A percentile compares a stretch with the other conserved stretches of the same genome.
Conservation (phyloP, 2,113 vertebrate species). For the Manacus vitellinus region DNA sequence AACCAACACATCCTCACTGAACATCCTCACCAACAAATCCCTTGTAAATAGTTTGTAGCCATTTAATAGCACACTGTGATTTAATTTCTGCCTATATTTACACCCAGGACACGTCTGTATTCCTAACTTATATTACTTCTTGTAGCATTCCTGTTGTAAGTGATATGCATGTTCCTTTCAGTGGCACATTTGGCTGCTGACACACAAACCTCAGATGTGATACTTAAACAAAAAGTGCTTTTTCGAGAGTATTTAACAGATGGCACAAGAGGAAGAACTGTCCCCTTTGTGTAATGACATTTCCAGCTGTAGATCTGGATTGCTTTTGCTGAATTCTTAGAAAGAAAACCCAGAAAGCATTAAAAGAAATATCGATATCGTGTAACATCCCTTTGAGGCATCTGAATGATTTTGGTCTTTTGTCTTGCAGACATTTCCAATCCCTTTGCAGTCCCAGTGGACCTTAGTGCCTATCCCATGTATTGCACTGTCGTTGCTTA, state of each 20-base stretch:
- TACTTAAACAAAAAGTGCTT: not conserved
- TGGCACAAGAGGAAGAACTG: not conserved
- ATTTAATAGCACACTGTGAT: not conserved
- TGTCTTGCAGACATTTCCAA: conserved; percentile 88
- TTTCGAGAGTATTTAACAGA: not conserved
- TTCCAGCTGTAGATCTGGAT: not conserved
- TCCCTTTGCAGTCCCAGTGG: conserved; percentile 90
- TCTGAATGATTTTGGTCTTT: not conserved
- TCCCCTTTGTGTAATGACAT: not conserved
- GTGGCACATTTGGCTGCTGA: not conserved
- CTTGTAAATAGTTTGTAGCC: not conserved
- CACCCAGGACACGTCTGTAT: not conserved
- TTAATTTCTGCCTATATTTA: not conserved
- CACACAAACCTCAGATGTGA: not conserved
- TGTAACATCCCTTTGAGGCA: not conserved
- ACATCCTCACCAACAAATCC: not conserved
- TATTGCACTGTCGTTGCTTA: conserved; percentile 98
- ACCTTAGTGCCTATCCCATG: conserved; percentile 92
- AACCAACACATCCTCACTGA: not conserved
- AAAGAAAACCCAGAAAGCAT: not conserved
- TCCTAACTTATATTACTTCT: not conserved
- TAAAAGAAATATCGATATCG: not conserved
- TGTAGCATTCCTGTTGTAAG: not conserved
- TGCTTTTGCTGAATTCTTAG: not conserved
- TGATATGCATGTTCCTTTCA: not conserved